Evolutionary conservation across 2,888 invertebrate genomes (phyloP), one percentile per base, ranked within the genome.

Genomic region (Flabesymbios commensalis): DNA sequence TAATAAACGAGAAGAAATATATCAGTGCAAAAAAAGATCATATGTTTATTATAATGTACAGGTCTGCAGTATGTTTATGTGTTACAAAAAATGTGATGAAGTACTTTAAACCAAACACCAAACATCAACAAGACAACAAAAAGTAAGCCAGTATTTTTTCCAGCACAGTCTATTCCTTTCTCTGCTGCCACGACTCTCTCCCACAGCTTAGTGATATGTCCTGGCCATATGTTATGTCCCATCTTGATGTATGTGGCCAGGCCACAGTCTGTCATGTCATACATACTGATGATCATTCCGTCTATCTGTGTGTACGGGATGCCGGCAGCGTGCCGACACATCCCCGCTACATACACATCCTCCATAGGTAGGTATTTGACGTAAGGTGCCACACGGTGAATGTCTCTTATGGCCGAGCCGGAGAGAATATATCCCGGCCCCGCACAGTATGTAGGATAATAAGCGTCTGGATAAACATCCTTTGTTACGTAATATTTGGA

Each of bases 391-490:
- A 67, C 63, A 2, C 28, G 17, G 36, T 69, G 22, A 4, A 70
- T 29, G 2, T 53, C 61, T 7, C 4, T n/a, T 3, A 63, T 49
- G 7, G 70, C 69, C n/a, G 33, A 22, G n/a, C 53, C 55, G 28
- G 70, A 70, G 42, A 70, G 32, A 24, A 69, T 57, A 39, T 70
- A 70, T 2, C 63, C 70, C 7, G 70, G 70, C 2, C 70, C 70
- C 1, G 70, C 61, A 51, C 70, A 70, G 65, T 70, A 70, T 5
- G 66, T 67, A 5, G 70, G 70, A 59, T 69, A 70, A 59, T 70
- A 70, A 7, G 14, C 19, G 41, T 63, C 64, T 2, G 70, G 70
- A 31, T 66, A 70, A 22, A 36, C 43, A 10, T 29, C n/a, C 14
- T 24, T 26, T 2, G 69, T 51, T 7, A 63, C 59, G 24, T 63